Evolutionary conservation across 2,113 vertebrate species (phyloP).

Genomic region (Gymnobelideus leadbeateri): DNA sequence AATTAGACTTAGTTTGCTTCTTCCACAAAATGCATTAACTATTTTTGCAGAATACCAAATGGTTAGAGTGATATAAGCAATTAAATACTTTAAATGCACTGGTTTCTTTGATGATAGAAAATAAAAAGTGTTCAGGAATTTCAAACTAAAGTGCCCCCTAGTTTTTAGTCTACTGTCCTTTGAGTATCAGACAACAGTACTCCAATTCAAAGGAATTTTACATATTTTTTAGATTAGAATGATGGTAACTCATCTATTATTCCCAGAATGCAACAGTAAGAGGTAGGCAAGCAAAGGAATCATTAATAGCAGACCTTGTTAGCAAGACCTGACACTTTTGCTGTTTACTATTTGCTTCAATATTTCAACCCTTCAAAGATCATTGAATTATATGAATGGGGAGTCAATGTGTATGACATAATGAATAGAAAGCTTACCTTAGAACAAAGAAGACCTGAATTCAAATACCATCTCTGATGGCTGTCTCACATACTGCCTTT

Average conservation of each 20-base stretch:
- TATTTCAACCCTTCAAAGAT: background rate
- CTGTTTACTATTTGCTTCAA: background rate
- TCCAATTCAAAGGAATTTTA: conserved; percentile 55
- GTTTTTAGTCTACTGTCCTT: conserved; percentile 53
- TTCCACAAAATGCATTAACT: conserved; percentile 64
- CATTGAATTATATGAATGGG: background rate
- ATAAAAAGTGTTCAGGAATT: conserved; percentile 56
- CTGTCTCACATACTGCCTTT: background rate
- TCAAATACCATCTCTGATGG: background rate
- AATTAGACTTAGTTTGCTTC: conserved; percentile 64
- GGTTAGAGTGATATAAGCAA: conserved; percentile 44
- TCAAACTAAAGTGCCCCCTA: conserved; percentile 48
- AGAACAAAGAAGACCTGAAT: background rate
- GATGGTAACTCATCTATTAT: conserved; percentile 21
- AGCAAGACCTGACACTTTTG: background rate
- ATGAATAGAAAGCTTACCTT: background rate
- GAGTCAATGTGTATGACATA: background rate
- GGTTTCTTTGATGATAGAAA: conserved; percentile 62
- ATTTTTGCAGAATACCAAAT: conserved; percentile 67
- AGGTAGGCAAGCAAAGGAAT: conserved; percentile 31
- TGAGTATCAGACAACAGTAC: conserved; percentile 48
- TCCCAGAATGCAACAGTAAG: conserved; percentile 37
- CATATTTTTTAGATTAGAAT: conserved; percentile 48
- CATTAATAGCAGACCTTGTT: background rate
- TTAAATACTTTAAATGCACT: conserved; percentile 10